Evolutionary conservation across 2,888 invertebrate species (phyloP).

Genomic region (Cantharis lateralis): DNA sequence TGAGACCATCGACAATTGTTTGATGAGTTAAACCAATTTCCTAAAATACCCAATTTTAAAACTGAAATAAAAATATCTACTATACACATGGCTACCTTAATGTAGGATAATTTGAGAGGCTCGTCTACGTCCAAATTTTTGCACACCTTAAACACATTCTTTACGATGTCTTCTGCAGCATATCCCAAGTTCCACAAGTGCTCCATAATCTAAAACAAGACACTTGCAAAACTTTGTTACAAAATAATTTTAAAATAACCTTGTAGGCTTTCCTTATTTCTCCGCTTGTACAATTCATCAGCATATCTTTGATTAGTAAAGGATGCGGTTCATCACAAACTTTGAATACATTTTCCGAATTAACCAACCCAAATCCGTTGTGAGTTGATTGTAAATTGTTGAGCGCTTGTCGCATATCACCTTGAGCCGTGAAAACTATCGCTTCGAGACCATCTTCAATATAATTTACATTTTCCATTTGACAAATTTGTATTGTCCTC

Average conservation of each 20-base stretch:
- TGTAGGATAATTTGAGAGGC: conserved; percentile 78
- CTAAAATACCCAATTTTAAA: conserved; percentile 52
- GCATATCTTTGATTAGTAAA: conserved; percentile 87
- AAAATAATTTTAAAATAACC: conserved; percentile 44
- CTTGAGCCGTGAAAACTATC: conserved; percentile 97
- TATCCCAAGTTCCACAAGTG: conserved; percentile 94
- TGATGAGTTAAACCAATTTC: conserved; percentile 92
- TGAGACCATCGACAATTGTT: conserved; percentile 87
- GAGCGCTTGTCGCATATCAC: conserved; percentile 96
- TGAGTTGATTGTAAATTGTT: conserved; percentile 97
- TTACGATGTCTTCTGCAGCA: conserved; percentile 95
- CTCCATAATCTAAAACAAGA: conserved; percentile 68
- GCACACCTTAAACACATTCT: conserved; percentile 91
- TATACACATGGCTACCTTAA: conserved; percentile 66
- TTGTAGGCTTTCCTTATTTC: conserved; percentile 87
- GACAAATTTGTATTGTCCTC: conserved; percentile 76
- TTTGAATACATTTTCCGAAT: conserved; percentile 93
- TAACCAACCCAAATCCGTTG: conserved; percentile 91
- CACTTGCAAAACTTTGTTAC: not conserved
- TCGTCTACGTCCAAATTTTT: conserved; percentile 85
- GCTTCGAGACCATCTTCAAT: conserved; percentile 94
- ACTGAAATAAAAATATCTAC: not conserved
- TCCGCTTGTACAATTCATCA: conserved; percentile 78
- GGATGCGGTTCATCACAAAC: conserved; percentile 99
- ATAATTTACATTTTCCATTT: conserved; percentile 77